Evolutionary conservation across 2,113 vertebrate genomes (phyloP).

Genomic region (Chloropsis hardwickii): DNA sequence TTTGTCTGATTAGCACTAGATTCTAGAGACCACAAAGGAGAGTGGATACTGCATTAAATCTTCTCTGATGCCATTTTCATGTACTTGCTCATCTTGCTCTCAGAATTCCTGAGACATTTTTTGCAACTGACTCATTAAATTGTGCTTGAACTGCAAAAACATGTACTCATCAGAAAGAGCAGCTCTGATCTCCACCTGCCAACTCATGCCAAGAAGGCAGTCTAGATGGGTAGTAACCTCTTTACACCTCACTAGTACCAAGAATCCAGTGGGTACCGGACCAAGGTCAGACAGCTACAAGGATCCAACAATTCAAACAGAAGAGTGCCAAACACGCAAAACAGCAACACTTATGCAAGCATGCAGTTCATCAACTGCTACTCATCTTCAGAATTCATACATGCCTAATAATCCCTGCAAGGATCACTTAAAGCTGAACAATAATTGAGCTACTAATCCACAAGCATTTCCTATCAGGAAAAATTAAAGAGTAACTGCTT

Average conservation of each 20-base stretch:
- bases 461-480: background rate
- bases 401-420: background rate
- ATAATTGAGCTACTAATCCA: background rate
- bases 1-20: background rate
- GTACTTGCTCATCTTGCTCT: background rate
- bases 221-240: background rate
- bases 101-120: background rate
- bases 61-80: background rate
- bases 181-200: background rate
- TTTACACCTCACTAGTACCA: background rate
- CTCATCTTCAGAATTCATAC: background rate
- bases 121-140: background rate
- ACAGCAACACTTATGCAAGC: background rate
- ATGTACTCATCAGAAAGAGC: rapidly evolving
- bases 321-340: background rate
- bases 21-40: background rate
- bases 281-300: background rate
- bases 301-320: background rate
- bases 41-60: background rate
- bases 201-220: background rate
- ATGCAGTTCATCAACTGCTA: background rate
- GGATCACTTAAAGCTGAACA: background rate
- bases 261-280: rapidly evolving
- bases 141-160: background rate
- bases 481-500: background rate